A percentile compares a stretch with the other conserved stretches of the same genome.
These are phyloP conservation scores for Vultur gryphus DNA, from an alignment of 2,797 vertebrate genomes.

Conservation along the genomic window DNA sequence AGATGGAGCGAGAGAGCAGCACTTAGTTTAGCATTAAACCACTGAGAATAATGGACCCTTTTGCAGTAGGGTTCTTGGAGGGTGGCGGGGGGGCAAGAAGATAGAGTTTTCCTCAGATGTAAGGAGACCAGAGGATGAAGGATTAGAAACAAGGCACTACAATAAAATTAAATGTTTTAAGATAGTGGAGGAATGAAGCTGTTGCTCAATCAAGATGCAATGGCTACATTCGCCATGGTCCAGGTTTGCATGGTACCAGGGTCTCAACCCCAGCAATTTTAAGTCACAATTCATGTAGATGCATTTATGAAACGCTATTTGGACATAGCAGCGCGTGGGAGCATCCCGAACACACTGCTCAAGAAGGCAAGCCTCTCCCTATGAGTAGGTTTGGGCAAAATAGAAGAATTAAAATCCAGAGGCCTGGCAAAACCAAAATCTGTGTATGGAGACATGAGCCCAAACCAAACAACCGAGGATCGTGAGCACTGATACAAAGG, in stretches of 20 bases:
- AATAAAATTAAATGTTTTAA: background rate
- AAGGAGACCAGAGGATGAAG: background rate
- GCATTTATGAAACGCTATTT: background rate
- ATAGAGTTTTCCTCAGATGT: background rate
- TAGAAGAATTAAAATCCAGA: background rate
- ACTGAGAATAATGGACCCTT: background rate
- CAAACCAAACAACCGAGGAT: background rate
- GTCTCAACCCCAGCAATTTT: background rate
- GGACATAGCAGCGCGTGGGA: rapidly evolving
- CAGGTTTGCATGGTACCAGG: background rate
- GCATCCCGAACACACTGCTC: background rate
- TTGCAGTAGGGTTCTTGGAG: background rate
- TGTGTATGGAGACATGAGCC: rapidly evolving
- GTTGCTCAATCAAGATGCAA: background rate
- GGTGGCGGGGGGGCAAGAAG: rapidly evolving
- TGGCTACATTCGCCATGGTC: background rate
- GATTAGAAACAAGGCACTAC: background rate
- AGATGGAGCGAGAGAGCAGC: rapidly evolving
- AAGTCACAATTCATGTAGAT: background rate
- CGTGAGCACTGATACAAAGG: background rate
- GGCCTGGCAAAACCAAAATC: background rate
- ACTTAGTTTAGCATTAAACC: background rate
- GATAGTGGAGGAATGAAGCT: background rate
- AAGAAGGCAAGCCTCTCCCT: background rate
- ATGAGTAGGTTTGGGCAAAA: background rate